phyloP scores from a whole-genome alignment of 1,140 invertebrate genomes.

The Drosophila ananassae region DNA sequence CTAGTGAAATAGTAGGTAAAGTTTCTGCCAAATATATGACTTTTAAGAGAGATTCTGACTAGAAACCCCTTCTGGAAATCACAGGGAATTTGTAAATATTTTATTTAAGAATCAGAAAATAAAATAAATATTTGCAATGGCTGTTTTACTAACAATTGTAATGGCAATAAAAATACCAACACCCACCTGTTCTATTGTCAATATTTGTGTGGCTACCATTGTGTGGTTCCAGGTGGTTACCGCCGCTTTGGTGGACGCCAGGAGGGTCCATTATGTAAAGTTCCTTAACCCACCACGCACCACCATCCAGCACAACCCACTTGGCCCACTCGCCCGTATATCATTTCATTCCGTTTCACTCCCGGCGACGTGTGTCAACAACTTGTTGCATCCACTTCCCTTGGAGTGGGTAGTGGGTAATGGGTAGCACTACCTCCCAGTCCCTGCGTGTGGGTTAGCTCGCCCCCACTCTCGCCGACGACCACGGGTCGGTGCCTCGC shows the following conservation, averaged over 20 bases:
- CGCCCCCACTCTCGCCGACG: background rate
- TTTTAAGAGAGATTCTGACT: too few relatives aligned
- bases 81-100: background rate
- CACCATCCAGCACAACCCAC: slow-evolving; percentile 1
- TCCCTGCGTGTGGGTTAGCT: too few relatives aligned
- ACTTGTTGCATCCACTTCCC: slow-evolving; percentile 46
- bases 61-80: too few relatives aligned
- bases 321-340: slow-evolving; percentile 6
- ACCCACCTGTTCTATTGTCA: slow-evolving; percentile 21
- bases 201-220: slow-evolving; percentile 35
- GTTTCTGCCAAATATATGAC: too few relatives aligned
- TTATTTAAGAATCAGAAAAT: too few relatives aligned
- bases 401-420: slow-evolving; percentile 1
- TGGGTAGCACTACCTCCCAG: background rate
- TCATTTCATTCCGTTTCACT: slow-evolving; percentile 23
- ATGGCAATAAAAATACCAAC: background rate
- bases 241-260: slow-evolving; percentile 1
- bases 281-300: slow-evolving; percentile 37
- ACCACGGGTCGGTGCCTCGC: slow-evolving; percentile 35
- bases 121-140: background rate
- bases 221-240: slow-evolving; percentile 41
- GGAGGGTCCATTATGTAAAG: slow-evolving; percentile 40
- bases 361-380: slow-evolving; percentile 38
- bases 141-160: background rate
- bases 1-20: background rate